A percentile compares a stretch with the other conserved stretches of the same genome.
Evolutionary conservation across 1,140 invertebrate species (phyloP).

Genomic region (Odontomachus brunneus): DNA sequence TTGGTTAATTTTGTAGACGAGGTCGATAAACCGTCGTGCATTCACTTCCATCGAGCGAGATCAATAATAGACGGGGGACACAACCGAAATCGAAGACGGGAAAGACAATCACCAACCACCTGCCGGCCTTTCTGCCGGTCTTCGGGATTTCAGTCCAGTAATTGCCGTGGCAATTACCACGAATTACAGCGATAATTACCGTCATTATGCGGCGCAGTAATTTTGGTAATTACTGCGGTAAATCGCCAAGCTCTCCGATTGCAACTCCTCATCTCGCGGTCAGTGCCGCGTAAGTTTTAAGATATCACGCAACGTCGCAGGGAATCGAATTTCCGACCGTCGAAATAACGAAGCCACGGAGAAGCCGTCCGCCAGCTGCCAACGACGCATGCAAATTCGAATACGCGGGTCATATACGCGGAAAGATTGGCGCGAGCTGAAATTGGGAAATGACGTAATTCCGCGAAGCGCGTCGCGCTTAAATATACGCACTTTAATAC

Average conservation of each 20-base stretch:
- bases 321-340: conserved; percentile 39
- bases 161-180: conserved; percentile 71
- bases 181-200: conserved; percentile 74
- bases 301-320: conserved; percentile 33
- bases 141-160: conserved; percentile 69
- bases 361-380: background rate
- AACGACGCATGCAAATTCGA: background rate
- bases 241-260: conserved; percentile 71
- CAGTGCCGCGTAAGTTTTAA: conserved; percentile 62
- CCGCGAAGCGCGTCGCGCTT: background rate
- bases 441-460: conserved; percentile 28
- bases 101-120: conserved; percentile 58
- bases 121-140: conserved; percentile 55
- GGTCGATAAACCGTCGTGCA: conserved; percentile 16
- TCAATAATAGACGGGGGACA: conserved; percentile 50
- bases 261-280: conserved; percentile 41
- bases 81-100: background rate
- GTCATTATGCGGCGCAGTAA: conserved; percentile 73
- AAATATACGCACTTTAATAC: conserved; percentile 8
- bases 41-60: conserved; percentile 40
- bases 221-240: conserved; percentile 74
- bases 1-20: conserved; percentile 20
- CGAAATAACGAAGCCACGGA: background rate
- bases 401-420: background rate
- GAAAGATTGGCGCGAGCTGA: background rate